A percentile compares a stretch with the other conserved stretches of the same genome.
Evolutionary conservation across 2,797 vertebrate genomes (phyloP).

Genomic region (Nothura maculosa): DNA sequence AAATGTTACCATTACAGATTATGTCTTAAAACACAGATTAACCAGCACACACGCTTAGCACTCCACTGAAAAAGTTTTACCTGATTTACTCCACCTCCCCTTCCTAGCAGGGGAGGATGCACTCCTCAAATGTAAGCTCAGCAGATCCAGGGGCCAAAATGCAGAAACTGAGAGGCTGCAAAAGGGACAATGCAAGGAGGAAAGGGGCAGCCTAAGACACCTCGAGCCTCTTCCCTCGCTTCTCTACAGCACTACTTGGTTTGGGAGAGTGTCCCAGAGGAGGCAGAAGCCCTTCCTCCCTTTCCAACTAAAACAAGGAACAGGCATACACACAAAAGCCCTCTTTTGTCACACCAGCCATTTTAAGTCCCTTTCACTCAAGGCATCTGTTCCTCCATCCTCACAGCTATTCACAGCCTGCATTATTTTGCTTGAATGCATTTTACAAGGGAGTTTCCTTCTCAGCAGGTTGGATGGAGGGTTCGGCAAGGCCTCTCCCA

Average conservation of each 20-base stretch:
- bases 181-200: neutral
- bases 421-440: neutral
- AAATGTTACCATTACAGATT: neutral
- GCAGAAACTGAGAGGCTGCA: neutral
- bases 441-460: neutral
- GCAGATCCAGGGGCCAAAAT: neutral
- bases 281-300: neutral
- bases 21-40: neutral
- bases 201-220: neutral
- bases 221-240: neutral
- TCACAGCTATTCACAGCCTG: neutral
- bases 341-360: neutral
- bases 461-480: neutral
- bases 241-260: neutral
- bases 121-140: neutral
- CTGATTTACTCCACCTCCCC: neutral
- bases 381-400: neutral
- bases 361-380: conserved; percentile 3
- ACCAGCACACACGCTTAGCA: neutral
- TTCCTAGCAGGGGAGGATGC: neutral
- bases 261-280: neutral
- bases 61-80: neutral
- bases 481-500: neutral
- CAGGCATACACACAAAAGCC: neutral
- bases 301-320: neutral